Conservation (phyloP, 2,888 invertebrate genomes). For the Blomia tropicalis region DNA sequence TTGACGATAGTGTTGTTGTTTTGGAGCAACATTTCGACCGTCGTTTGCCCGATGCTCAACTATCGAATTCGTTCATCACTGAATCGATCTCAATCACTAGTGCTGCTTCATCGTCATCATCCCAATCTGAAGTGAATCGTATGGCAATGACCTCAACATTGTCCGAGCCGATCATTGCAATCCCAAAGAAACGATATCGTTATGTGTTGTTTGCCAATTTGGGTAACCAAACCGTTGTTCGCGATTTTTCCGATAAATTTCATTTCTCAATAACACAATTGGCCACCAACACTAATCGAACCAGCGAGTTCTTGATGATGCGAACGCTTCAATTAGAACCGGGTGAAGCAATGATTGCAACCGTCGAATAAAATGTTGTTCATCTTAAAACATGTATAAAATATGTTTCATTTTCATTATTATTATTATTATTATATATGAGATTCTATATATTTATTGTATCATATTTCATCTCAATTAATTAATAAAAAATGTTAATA, state of each 20-base stretch:
- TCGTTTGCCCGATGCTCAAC: conserved; percentile 49
- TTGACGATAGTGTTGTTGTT: conserved; percentile 43
- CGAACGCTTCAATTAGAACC: conserved; percentile 43
- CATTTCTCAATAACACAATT: conserved; percentile 52
- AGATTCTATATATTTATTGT: too few relatives aligned
- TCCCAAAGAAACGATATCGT: conserved; percentile 34
- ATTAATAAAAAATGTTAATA: too few relatives aligned
- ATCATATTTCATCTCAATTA: too few relatives aligned
- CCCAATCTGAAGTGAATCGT: background rate
- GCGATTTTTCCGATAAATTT: conserved; percentile 56
- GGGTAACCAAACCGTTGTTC: conserved; percentile 44
- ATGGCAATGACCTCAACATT: background rate
- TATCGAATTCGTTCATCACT: too few relatives aligned
- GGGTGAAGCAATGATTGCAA: conserved; percentile 48
- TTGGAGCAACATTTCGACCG: conserved; percentile 51
- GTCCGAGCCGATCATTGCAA: background rate
- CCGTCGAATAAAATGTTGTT: conserved; percentile 34
- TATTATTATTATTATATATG: too few relatives aligned
- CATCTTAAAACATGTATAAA: background rate
- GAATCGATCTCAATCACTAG: background rate
- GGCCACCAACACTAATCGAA: conserved; percentile 36
- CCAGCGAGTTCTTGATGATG: conserved; percentile 41
- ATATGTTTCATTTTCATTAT: too few relatives aligned
- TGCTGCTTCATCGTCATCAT: background rate
- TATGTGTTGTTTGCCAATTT: conserved; percentile 60